Percentiles rank a stretch among this genome's conserved stretches.
phyloP scores from a whole-genome alignment of 2,113 vertebrate genomes.

The Pluvialis apricaria region DNA sequence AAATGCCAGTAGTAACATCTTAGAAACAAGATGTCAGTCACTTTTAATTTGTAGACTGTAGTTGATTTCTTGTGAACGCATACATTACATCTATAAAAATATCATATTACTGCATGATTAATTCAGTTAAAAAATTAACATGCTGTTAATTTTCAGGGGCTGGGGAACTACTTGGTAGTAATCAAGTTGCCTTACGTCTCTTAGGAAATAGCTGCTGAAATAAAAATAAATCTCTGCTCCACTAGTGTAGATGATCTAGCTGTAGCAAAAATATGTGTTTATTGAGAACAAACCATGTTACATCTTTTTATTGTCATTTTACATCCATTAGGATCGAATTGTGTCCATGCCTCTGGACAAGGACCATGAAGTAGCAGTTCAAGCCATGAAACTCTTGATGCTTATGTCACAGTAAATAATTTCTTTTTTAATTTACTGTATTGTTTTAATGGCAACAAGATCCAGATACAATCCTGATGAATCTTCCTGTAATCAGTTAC shows the following conservation, averaged over 20 bases:
- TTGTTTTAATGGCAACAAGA: constrained; percentile 47
- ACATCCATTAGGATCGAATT: constrained; percentile 81
- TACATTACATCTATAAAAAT: constrained; percentile 36
- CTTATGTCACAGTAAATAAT: constrained; percentile 85
- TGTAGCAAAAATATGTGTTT: constrained; percentile 41
- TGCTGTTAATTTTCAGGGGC: constrained; percentile 52
- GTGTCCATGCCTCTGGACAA: constrained; percentile 91
- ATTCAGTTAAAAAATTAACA: constrained; percentile 63
- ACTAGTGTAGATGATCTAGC: constrained; percentile 35
- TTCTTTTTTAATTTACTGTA: constrained; percentile 60
- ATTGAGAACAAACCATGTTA: constrained; percentile 54
- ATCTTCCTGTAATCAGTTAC: constrained; percentile 9
- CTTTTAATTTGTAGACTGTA: constrained; percentile 52
- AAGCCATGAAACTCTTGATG: constrained; percentile 87
- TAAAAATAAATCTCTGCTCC: constrained; percentile 52
- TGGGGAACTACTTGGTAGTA: constrained; percentile 59
- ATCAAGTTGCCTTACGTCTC: constrained; percentile 59
- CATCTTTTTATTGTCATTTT: constrained; percentile 64
- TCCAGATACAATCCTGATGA: constrained; percentile 12
- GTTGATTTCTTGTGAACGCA: constrained; percentile 48
- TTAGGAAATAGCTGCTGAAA: constrained; percentile 54
- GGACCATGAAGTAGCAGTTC: constrained; percentile 89
- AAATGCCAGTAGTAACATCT: constrained; percentile 13
- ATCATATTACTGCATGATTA: constrained; percentile 47
- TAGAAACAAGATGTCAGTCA: constrained; percentile 56